Percentiles rank a stretch among this genome's conserved stretches.
These are phyloP conservation scores for Teleiodes luculella DNA, from an alignment of 2,888 invertebrate genomes.

Conservation along the genomic window DNA sequence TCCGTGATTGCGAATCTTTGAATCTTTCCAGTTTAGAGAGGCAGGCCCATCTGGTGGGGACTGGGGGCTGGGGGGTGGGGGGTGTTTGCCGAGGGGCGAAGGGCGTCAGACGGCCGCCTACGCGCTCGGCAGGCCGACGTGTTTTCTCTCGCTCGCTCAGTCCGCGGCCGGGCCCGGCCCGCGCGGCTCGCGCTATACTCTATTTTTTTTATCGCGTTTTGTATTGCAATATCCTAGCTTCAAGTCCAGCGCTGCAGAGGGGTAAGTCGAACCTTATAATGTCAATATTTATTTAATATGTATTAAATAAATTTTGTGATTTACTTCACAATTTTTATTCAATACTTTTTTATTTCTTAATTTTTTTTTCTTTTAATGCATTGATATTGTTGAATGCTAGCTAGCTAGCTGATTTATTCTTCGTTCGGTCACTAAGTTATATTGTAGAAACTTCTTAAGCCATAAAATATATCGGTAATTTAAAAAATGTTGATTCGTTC, in stretches of 20 bases:
- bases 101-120: constrained; percentile 64
- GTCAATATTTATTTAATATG: no score
- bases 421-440: no score
- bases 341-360: no score
- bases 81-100: constrained; percentile 23
- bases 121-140: constrained; percentile 66
- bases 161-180: constrained; percentile 61
- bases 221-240: not conserved
- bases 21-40: constrained; percentile 4
- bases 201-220: constrained; percentile 1
- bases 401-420: no score
- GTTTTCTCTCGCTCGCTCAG: constrained; percentile 57
- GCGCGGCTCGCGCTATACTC: constrained; percentile 28
- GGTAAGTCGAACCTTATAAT: not conserved
- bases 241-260: not conserved
- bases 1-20: not conserved
- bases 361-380: no score
- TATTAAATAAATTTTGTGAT: no score
- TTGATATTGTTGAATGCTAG: no score
- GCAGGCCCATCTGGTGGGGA: constrained; percentile 11
- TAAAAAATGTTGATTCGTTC: no score
- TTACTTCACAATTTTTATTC: no score
- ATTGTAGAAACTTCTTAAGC: no score
- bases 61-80: constrained; percentile 26
- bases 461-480: no score